These are phyloP conservation scores for Drosophila lini DNA, from an alignment of 1,140 invertebrate genomes.

Conservation along the genomic window DNA sequence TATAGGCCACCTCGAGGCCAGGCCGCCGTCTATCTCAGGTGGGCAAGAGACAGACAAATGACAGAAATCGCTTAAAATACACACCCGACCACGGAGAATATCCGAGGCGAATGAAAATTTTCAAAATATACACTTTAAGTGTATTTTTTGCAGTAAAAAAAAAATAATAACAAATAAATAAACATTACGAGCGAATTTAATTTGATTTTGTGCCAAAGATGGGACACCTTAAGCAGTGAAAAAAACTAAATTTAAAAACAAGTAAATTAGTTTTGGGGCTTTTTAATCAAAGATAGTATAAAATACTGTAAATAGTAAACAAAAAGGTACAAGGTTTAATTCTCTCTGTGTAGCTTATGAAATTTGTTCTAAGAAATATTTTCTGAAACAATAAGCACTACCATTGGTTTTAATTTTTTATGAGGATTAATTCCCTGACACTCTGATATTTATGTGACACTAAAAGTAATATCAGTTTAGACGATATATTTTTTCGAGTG, in stretches of 20 bases:
- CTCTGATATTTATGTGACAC: neutral
- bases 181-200: neutral
- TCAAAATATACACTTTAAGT: slow-evolving; percentile 14
- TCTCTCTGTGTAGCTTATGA: no score
- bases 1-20: slow-evolving; percentile 29
- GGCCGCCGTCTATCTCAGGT: slow-evolving; percentile 34
- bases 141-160: slow-evolving; percentile 3
- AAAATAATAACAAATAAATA: slow-evolving; percentile 2
- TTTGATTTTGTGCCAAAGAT: slow-evolving; percentile 1
- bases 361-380: no score
- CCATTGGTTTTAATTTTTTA: neutral
- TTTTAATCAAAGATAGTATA: no score
- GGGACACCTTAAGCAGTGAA: neutral
- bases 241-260: neutral
- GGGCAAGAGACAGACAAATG: slow-evolving; percentile 61
- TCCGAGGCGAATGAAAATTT: slow-evolving; percentile 11
- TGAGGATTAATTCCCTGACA: neutral
- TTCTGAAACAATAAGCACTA: neutral
- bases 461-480: neutral
- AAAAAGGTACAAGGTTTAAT: no score
- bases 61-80: slow-evolving; percentile 66
- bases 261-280: no score
- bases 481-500: neutral
- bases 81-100: slow-evolving; percentile 23
- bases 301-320: no score